These are phyloP conservation scores for Philereme vetulata DNA, from an alignment of 2,888 invertebrate species.

Conservation along the genomic window DNA sequence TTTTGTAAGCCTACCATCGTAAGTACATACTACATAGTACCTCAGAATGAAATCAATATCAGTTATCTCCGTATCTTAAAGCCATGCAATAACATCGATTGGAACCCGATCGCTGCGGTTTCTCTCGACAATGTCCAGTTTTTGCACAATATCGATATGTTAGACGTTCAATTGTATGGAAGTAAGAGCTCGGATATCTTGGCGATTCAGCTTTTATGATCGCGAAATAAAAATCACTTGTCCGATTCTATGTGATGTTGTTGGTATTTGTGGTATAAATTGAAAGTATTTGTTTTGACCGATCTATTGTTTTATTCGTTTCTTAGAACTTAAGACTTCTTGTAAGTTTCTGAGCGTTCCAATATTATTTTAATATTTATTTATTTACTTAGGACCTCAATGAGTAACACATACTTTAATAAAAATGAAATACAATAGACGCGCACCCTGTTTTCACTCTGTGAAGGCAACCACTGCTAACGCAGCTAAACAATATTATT, in stretches of 20 bases:
- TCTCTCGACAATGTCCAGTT: slow-evolving; percentile 55
- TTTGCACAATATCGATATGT: slow-evolving; percentile 61
- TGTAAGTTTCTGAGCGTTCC: no score
- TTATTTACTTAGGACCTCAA: no score
- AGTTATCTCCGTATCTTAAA: slow-evolving; percentile 27
- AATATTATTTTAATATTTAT: no score
- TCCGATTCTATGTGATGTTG: slow-evolving; percentile 35
- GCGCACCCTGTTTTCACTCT: no score
- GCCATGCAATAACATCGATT: slow-evolving; percentile 41
- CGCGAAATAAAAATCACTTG: slow-evolving; percentile 42
- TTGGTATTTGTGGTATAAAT: slow-evolving; percentile 25
- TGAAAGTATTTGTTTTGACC: slow-evolving; percentile 2
- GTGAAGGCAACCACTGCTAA: no score
- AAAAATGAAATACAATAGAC: no score
- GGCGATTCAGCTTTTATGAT: slow-evolving; percentile 48
- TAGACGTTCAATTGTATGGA: slow-evolving; percentile 72
- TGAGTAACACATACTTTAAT: no score
- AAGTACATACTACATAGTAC: no score
- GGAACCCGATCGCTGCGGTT: slow-evolving; percentile 43
- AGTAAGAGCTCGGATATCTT: slow-evolving; percentile 60
- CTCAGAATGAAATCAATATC: slow-evolving; percentile 19
- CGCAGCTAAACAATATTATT: no score
- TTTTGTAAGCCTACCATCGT: no score
- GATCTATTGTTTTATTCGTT: neutral
- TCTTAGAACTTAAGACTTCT: neutral